phyloP scores from a whole-genome alignment of 1,140 invertebrate species.

The Agrilus planipennis region DNA sequence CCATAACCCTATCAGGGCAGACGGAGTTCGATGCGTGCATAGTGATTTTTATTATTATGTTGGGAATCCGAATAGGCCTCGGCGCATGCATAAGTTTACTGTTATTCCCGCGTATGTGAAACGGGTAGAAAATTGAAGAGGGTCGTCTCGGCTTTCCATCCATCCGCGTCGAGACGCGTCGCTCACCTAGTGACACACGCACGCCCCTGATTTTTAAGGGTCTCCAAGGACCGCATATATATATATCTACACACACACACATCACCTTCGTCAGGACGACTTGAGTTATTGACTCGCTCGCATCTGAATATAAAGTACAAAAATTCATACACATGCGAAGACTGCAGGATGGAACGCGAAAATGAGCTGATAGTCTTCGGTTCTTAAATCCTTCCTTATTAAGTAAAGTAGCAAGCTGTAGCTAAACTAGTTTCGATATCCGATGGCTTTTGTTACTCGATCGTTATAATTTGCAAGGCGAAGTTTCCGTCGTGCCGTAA shows the following conservation, averaged over 20 bases:
- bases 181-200: conserved; percentile 1
- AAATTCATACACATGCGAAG: conserved; percentile 15
- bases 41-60: conserved; percentile 36
- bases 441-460: too few relatives aligned
- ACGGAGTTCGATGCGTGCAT: conserved; percentile 23
- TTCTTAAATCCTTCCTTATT: too few relatives aligned
- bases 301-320: conserved; percentile 18
- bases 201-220: conserved; percentile 25
- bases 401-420: too few relatives aligned
- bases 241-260: too few relatives aligned
- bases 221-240: conserved; percentile 27
- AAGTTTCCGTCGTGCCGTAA: too few relatives aligned
- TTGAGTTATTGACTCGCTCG: conserved; percentile 26
- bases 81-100: conserved; percentile 15
- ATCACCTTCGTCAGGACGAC: conserved; percentile 17
- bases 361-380: too few relatives aligned
- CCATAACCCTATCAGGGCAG: too few relatives aligned
- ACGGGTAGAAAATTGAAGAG: conserved; percentile 29
- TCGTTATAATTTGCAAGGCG: too few relatives aligned
- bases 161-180: background rate
- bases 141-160: conserved; percentile 7
- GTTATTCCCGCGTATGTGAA: conserved; percentile 28
- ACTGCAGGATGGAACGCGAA: conserved; percentile 20
- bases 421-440: too few relatives aligned
- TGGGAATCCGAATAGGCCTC: conserved; percentile 30